Evolutionary conservation across 2,888 invertebrate species (phyloP).

Genomic region (Lepidochrysops patricia): DNA sequence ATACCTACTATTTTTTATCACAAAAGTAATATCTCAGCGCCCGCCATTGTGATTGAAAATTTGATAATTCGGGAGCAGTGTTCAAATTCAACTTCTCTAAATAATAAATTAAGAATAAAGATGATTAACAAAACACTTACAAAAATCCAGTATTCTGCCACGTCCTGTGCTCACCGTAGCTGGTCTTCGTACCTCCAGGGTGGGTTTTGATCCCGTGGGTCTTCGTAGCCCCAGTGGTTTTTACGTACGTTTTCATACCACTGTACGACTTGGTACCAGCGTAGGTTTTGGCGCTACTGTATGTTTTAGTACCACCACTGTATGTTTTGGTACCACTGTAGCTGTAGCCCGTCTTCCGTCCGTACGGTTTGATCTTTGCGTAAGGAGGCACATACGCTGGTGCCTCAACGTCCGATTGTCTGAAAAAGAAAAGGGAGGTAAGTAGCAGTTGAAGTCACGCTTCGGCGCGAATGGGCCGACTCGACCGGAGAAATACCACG

Average conservation of each 20-base stretch:
- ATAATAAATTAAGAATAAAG: no score
- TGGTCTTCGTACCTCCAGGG: conserved; percentile 24
- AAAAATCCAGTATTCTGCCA: conserved; percentile 43
- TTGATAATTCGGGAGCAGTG: no score
- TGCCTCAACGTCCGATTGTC: conserved; percentile 60
- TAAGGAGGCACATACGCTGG: conserved; percentile 51
- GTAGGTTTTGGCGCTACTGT: conserved; percentile 25
- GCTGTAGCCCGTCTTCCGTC: conserved; percentile 21
- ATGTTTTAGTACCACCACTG: conserved; percentile 2
- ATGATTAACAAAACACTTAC: conserved; percentile 35
- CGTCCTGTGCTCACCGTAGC: conserved; percentile 39
- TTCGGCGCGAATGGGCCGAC: no score
- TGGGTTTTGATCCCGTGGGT: conserved; percentile 25
- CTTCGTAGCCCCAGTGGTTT: conserved; percentile 21
- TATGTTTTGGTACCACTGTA: conserved; percentile 11
- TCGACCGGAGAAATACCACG: no score
- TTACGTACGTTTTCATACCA: conserved; percentile 30
- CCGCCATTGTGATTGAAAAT: no score
- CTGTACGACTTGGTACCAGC: conserved; percentile 22
- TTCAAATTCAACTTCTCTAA: no score
- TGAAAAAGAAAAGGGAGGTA: conserved; percentile 24
- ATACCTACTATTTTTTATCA: no score
- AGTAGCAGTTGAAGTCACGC: neutral
- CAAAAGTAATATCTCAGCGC: no score
- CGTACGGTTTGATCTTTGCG: conserved; percentile 32